phyloP scores from a whole-genome alignment of 2,113 vertebrate genomes.

The Solea solea region DNA sequence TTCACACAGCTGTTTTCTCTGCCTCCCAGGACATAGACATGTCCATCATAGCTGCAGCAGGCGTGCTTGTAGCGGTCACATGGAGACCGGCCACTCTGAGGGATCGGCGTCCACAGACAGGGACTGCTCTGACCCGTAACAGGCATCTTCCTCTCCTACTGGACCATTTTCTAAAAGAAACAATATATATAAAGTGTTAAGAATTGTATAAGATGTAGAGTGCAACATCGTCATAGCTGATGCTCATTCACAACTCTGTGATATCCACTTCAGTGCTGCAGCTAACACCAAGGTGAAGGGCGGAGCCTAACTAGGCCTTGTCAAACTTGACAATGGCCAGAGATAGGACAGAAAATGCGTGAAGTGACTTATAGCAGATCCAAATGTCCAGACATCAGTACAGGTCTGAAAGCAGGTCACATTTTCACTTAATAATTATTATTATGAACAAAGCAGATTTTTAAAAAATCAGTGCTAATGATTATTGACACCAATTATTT shows the following conservation, averaged over 20 bases:
- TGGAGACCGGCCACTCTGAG: conserved; percentile 75
- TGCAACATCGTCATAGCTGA: neutral
- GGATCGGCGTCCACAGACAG: conserved; percentile 77
- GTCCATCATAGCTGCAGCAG: conserved; percentile 74
- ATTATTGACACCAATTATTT: too few species aligned
- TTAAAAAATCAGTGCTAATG: too few species aligned
- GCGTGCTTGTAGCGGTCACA: conserved; percentile 86
- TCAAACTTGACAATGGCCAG: neutral
- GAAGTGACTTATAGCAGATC: too few species aligned
- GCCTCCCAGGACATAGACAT: conserved; percentile 87
- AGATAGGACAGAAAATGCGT: neutral
- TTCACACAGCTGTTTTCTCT: conserved; percentile 69
- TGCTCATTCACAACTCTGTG: neutral
- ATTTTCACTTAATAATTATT: too few species aligned
- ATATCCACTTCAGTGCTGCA: neutral
- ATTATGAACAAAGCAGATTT: too few species aligned
- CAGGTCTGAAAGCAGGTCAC: too few species aligned
- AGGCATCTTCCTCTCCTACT: conserved; percentile 37
- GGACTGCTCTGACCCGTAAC: conserved; percentile 65
- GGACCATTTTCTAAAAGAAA: conserved; percentile 30
- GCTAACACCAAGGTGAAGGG: neutral
- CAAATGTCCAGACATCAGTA: too few species aligned
- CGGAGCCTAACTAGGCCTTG: neutral
- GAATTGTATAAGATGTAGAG: neutral
- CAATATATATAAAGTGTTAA: neutral